Conservation (phyloP, 2,797 vertebrate genomes). For the Spea hammondii region DNA sequence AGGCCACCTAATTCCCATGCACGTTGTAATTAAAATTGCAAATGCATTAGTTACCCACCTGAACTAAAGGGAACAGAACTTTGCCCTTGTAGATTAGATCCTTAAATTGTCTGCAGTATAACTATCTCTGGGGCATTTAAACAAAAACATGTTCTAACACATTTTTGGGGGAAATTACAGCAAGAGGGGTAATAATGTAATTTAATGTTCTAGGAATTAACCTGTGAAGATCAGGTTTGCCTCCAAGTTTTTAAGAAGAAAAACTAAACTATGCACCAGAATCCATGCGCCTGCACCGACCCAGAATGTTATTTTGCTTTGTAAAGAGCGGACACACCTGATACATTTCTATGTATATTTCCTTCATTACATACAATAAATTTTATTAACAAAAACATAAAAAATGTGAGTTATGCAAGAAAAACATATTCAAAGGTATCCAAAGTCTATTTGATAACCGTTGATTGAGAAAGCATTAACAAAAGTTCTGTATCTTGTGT, state of each 20-base stretch:
- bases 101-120: too few species aligned
- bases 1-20: too few species aligned
- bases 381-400: too few species aligned
- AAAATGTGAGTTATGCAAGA: too few species aligned
- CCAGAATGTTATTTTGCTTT: conserved; percentile 8
- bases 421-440: too few species aligned
- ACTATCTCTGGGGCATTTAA: background rate
- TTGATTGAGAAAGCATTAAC: too few species aligned
- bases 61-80: too few species aligned
- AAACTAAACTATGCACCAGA: conserved; percentile 48
- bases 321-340: conserved; percentile 38
- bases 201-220: conserved; percentile 77
- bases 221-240: conserved; percentile 83
- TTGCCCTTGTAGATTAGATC: too few species aligned
- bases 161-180: background rate
- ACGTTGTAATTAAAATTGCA: too few species aligned
- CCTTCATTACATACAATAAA: background rate
- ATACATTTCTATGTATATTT: conserved; percentile 19
- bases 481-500: too few species aligned
- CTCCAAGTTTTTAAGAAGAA: conserved; percentile 86
- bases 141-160: background rate
- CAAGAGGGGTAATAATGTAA: conserved; percentile 18
- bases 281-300: background rate
- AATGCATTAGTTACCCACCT: too few species aligned
- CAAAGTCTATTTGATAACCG: too few species aligned